Evolutionary conservation across 2,113 vertebrate genomes (phyloP).

Genomic region (Cebidichthys violaceus): DNA sequence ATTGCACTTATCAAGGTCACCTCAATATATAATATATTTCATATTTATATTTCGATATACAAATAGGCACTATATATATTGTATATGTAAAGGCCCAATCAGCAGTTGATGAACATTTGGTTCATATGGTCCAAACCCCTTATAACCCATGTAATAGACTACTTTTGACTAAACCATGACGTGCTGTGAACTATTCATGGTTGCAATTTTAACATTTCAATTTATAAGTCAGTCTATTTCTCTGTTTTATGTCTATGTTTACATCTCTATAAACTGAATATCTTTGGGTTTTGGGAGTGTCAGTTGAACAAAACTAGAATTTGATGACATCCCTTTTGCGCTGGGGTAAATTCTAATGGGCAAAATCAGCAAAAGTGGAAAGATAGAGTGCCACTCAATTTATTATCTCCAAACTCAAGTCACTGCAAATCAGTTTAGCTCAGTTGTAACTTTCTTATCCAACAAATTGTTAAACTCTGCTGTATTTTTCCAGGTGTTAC

Average conservation of each 20-base stretch:
- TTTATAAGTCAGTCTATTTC: too few relatives aligned
- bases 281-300: not conserved
- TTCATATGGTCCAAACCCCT: not conserved
- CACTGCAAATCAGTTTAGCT: conserved; percentile 6
- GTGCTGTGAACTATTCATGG: not conserved
- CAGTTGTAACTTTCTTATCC: conserved; percentile 10
- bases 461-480: conserved; percentile 14
- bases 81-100: not conserved
- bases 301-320: not conserved
- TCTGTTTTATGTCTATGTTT: not conserved
- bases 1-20: not conserved
- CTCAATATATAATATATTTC: not conserved
- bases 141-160: not conserved
- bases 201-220: too few relatives aligned
- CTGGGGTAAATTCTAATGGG: not conserved
- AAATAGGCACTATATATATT: not conserved
- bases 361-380: not conserved
- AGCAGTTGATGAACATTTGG: not conserved
- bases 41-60: not conserved
- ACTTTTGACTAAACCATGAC: not conserved
- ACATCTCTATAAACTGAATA: not conserved
- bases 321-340: not conserved
- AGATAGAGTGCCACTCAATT: not conserved
- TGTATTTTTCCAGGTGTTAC: conserved; percentile 37
- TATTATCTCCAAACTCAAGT: conserved; percentile 12